Conservation (phyloP, 2,797 vertebrate genomes). For the Melanogrammus aeglefinus region DNA sequence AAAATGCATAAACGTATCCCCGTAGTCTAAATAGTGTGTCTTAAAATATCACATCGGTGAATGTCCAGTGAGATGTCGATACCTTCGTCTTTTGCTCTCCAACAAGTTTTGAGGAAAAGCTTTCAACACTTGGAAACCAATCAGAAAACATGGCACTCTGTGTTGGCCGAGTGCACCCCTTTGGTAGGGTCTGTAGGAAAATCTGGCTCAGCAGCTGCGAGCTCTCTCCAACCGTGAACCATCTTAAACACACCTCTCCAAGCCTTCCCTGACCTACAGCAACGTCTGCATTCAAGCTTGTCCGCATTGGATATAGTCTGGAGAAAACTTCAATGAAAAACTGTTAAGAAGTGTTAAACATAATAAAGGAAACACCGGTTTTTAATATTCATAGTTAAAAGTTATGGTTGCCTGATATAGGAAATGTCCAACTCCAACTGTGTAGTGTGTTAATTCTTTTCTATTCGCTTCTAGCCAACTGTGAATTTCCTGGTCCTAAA, state of each 20-base stretch:
- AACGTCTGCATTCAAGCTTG: slow-evolving; percentile 76
- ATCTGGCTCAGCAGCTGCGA: slow-evolving; percentile 77
- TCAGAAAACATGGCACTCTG: slow-evolving; percentile 64
- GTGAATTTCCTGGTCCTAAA: too few species aligned
- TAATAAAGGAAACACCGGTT: neutral
- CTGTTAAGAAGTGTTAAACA: slow-evolving; percentile 73
- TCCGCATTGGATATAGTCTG: slow-evolving; percentile 72
- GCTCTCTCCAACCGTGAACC: slow-evolving; percentile 65
- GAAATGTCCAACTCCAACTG: too few species aligned
- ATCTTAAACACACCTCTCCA: slow-evolving; percentile 70
- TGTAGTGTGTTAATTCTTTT: too few species aligned
- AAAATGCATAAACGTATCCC: too few species aligned
- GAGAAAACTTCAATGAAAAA: slow-evolving; percentile 69
- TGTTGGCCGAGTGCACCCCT: slow-evolving; percentile 69
- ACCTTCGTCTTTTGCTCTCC: slow-evolving; percentile 53
- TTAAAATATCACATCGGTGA: neutral
- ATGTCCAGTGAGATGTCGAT: slow-evolving; percentile 63
- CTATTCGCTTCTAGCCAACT: too few species aligned
- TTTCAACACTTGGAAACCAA: slow-evolving; percentile 69
- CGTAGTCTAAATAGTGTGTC: too few species aligned
- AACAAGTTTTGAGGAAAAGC: slow-evolving; percentile 68
- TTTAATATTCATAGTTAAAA: too few species aligned
- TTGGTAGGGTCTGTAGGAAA: slow-evolving; percentile 76
- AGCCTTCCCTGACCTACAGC: slow-evolving; percentile 71
- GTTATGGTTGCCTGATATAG: too few species aligned